A percentile compares a stretch with the other conserved stretches of the same genome.
phyloP scores from a whole-genome alignment of 2,888 invertebrate genomes.

The Sphaeridia pumilis region DNA sequence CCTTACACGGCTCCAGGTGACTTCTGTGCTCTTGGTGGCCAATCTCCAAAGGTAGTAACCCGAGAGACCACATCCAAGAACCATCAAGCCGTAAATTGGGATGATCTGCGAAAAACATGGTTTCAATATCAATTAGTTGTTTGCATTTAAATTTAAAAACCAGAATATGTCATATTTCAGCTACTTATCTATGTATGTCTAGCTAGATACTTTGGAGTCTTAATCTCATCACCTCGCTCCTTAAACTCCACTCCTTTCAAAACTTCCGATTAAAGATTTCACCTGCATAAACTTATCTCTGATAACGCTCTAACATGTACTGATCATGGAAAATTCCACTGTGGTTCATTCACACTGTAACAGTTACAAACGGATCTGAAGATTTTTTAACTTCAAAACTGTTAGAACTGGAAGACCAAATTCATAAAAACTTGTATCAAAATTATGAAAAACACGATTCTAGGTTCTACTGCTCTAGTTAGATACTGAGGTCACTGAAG shows the following conservation, averaged over 20 bases:
- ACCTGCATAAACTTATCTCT: too few relatives aligned
- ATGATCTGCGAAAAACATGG: conserved; percentile 20
- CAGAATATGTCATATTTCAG: too few relatives aligned
- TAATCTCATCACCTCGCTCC: too few relatives aligned
- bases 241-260: too few relatives aligned
- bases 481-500: neutral
- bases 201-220: neutral
- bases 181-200: neutral
- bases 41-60: conserved; percentile 21
- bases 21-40: conserved; percentile 25
- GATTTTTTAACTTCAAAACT: too few relatives aligned
- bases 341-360: too few relatives aligned
- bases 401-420: too few relatives aligned
- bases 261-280: too few relatives aligned
- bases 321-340: too few relatives aligned
- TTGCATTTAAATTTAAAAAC: neutral
- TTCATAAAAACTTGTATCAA: too few relatives aligned
- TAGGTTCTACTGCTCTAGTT: neutral
- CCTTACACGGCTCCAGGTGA: conserved; percentile 17
- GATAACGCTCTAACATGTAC: too few relatives aligned
- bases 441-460: neutral
- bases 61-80: conserved; percentile 16
- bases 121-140: neutral
- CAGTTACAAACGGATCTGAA: too few relatives aligned
- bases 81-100: conserved; percentile 29